Conservation (phyloP, 2,113 vertebrate genomes). For the Pseudopodoces humilis region DNA sequence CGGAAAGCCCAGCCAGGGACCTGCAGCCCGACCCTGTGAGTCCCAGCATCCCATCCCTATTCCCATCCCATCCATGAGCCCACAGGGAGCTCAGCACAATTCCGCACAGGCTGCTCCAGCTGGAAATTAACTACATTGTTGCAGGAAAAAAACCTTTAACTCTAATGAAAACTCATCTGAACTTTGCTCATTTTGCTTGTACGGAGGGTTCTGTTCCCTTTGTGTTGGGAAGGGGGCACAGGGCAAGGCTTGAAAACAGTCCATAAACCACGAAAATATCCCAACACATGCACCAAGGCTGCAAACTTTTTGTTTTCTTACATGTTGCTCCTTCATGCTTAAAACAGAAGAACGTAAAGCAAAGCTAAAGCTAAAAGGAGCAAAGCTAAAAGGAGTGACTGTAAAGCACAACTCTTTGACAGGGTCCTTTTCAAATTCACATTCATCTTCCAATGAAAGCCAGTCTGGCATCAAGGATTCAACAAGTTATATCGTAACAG, state of each 20-base stretch:
- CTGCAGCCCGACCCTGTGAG: accelerated
- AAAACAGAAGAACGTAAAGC: background rate
- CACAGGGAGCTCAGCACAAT: background rate
- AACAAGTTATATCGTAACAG: conserved; percentile 41
- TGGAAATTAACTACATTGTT: accelerated
- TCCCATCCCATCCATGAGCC: accelerated
- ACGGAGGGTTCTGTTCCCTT: background rate
- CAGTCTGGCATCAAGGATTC: conserved; percentile 55
- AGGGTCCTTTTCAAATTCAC: conserved; percentile 25
- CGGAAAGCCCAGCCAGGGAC: background rate
- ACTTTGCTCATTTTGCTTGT: background rate
- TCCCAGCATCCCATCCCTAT: background rate
- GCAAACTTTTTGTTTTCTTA: background rate
- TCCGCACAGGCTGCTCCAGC: background rate
- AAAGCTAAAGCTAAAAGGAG: background rate
- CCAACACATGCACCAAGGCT: background rate
- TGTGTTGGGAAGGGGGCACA: background rate
- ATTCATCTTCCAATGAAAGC: conserved; percentile 58
- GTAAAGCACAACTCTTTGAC: background rate
- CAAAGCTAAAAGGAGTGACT: background rate
- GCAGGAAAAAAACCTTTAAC: accelerated
- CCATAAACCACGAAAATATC: background rate
- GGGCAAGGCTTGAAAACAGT: background rate
- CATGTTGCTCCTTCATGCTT: background rate
- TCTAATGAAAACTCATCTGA: background rate